Percentiles rank a stretch among this genome's conserved stretches.
phyloP scores from a whole-genome alignment of 2,797 vertebrate genomes.

The Acipenser ruthenus region DNA sequence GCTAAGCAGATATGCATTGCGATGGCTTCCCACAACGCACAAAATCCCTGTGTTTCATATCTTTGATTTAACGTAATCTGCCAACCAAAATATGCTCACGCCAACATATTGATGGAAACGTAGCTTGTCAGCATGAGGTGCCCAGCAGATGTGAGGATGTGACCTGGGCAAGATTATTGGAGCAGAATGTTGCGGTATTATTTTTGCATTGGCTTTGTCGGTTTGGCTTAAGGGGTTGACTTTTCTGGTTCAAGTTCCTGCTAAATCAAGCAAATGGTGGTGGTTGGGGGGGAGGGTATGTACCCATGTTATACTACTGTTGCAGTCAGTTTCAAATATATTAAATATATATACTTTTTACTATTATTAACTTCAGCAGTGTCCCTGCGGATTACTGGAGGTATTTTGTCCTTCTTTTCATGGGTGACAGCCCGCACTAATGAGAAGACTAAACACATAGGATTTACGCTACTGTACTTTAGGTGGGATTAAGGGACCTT shows the following conservation, averaged over 20 bases:
- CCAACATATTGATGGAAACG: constrained; percentile 26
- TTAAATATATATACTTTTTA: constrained; percentile 17
- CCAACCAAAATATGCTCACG: constrained; percentile 29
- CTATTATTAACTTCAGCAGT: constrained; percentile 43
- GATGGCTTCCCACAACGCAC: constrained; percentile 1
- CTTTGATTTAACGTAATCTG: constrained; percentile 7
- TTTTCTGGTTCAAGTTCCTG: no score
- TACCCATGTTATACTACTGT: constrained; percentile 47
- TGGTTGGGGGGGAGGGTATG: constrained; percentile 26
- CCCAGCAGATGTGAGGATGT: constrained; percentile 41
- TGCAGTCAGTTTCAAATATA: constrained; percentile 49
- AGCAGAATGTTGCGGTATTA: constrained; percentile 28
- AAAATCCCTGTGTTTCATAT: background rate
- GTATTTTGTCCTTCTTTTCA: constrained; percentile 29
- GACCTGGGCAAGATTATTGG: constrained; percentile 40
- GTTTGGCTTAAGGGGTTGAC: constrained; percentile 41
- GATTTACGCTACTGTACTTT: background rate
- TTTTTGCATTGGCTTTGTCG: constrained; percentile 26
- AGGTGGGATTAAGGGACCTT: background rate
- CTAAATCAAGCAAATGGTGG: no score
- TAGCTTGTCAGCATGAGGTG: constrained; percentile 35
- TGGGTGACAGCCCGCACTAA: constrained; percentile 21
- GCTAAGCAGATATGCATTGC: background rate
- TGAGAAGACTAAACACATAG: background rate
- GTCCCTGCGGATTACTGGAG: constrained; percentile 13